Evolutionary conservation across 2,888 invertebrate genomes (phyloP), one percentile per base, ranked within the genome.

Genomic region (Pteria penguin): DNA sequence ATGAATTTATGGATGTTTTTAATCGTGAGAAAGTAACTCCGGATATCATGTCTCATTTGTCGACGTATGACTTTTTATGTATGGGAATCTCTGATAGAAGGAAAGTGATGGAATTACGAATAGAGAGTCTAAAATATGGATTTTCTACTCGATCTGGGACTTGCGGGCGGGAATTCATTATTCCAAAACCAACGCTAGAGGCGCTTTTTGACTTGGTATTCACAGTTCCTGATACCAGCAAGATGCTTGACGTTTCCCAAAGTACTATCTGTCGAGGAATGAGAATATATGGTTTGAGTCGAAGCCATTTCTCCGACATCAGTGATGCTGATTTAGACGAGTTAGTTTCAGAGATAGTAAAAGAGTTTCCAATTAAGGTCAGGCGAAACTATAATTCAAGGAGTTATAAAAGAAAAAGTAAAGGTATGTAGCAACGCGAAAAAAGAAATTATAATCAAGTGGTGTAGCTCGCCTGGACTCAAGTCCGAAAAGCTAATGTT

Each of bases 71-170:
- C 57, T 52, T 78, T 65, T 61, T 61, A 33, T 62, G 27, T 33
- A 66, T 78, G 33, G 78, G 78, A 1, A 22, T 78, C 14, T 33
- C 29, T 11, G 54, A 66, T 45, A 27, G 68, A 1, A n/a, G 52
- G 5, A 71, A 78, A 22, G 68, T 78, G 71, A 78, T 78, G 78
- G 36, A 66, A 60, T 55, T 78, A 14, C 54, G 78, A 45, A 63
- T 67, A 3, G 74, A 74, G 52, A 69, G 78, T 31, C 29, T 78
- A n/a, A 69, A 61, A 66, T 71, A 78, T 68, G 78, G 75, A 4
- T 27, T 52, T 54, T 29, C 36, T 24, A 27, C 5, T 3, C 36
- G 8, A 26, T 26, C 31, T 29, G 4, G 36, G 26, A 26, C 32
- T 55, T 36, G 22, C 29, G 62, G 52, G 14, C 45, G 52, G 60